Conservation (phyloP, 1,140 invertebrate species). For the Drosophila nikananu region DNA sequence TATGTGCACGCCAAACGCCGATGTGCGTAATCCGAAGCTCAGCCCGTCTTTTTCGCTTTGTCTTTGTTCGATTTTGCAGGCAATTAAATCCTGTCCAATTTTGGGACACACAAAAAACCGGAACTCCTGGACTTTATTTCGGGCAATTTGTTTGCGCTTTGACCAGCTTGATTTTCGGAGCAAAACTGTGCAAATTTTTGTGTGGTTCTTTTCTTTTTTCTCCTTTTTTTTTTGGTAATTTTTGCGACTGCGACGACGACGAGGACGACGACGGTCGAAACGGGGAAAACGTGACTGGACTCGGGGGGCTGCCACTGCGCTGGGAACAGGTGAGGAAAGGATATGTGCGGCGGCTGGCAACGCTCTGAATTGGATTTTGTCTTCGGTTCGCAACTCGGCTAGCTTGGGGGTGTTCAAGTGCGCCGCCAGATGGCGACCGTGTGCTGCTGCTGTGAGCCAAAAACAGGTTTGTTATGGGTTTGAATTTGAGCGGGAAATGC, state of each 20-base stretch:
- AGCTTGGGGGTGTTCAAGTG: background rate
- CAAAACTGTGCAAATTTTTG: slow-evolving; percentile 1
- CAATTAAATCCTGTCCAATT: background rate
- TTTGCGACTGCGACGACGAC: slow-evolving; percentile 11
- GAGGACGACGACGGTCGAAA: slow-evolving; percentile 19
- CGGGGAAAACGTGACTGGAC: slow-evolving; percentile 16
- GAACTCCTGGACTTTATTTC: background rate
- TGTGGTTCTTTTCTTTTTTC: background rate
- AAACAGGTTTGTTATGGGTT: slow-evolving; percentile 1
- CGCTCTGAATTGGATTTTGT: background rate
- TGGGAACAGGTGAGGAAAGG: slow-evolving; percentile 8
- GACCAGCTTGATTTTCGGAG: background rate
- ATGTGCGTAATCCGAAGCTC: slow-evolving; percentile 17
- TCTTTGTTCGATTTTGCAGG: slow-evolving; percentile 14
- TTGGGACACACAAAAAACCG: slow-evolving; percentile 2
- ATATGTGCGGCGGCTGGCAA: background rate
- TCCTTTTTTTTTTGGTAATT: background rate
- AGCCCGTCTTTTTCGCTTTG: slow-evolving; percentile 6
- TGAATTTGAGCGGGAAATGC: background rate
- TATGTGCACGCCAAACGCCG: slow-evolving; percentile 10
- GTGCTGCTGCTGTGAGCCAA: background rate
- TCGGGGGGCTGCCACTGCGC: background rate
- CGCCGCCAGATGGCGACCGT: background rate
- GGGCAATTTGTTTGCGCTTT: background rate
- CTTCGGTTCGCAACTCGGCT: background rate